A percentile compares a stretch with the other conserved stretches of the same genome.
These are phyloP conservation scores for Enteromius unitaeniatus DNA, from an alignment of 2,797 vertebrate species.

Conservation along the genomic window DNA sequence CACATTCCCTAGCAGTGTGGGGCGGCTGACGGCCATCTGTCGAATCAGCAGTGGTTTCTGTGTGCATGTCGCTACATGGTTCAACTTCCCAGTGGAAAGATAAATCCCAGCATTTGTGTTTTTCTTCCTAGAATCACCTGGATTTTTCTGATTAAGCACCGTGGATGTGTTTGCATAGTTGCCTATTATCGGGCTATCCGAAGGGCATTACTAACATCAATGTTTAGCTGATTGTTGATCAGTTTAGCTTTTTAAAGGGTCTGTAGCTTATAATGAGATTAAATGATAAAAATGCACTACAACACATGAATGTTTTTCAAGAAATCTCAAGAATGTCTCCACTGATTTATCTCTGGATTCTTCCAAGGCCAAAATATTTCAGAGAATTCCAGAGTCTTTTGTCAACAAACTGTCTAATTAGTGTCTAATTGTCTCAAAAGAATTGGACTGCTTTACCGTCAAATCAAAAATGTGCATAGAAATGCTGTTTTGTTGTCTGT, in stretches of 20 bases:
- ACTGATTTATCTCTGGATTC: not conserved
- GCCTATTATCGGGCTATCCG: not conserved
- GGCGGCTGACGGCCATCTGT: slow-evolving; percentile 38
- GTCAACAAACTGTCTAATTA: not conserved
- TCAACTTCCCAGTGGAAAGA: slow-evolving; percentile 26
- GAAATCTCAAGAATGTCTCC: not conserved
- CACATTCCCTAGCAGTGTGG: slow-evolving; percentile 3
- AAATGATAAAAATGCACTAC: not conserved
- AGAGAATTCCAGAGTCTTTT: not conserved
- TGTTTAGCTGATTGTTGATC: not conserved
- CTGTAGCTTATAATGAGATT: not conserved
- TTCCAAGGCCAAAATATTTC: not conserved
- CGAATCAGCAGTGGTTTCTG: slow-evolving; percentile 23
- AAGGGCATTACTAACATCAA: not conserved
- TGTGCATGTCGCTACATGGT: slow-evolving; percentile 11
- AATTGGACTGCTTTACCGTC: not conserved
- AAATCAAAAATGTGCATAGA: not conserved
- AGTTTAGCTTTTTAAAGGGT: not conserved
- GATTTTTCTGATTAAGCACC: slow-evolving; percentile 10
- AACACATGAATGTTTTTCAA: not conserved
- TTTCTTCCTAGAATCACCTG: slow-evolving; percentile 8
- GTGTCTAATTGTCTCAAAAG: not conserved
- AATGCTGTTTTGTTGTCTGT: not conserved
- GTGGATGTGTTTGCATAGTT: not conserved
- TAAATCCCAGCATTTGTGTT: slow-evolving; percentile 37